These are phyloP conservation scores for Camponotus pennsylvanicus DNA, from an alignment of 1,140 invertebrate species.

Conservation along the genomic window DNA sequence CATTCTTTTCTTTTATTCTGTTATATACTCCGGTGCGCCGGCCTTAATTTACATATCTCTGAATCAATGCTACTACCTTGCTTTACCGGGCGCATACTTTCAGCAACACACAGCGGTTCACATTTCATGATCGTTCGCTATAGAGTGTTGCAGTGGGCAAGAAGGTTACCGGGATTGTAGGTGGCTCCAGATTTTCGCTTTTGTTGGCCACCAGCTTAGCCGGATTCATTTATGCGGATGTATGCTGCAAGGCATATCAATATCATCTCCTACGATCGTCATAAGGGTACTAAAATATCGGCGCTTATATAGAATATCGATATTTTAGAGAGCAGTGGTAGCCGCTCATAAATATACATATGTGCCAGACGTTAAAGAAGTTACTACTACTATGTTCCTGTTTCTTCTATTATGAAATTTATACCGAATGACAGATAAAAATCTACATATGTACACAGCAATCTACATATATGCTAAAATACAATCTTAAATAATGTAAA, in stretches of 20 bases:
- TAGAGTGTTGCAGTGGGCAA: background rate
- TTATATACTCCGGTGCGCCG: slow-evolving; percentile 66
- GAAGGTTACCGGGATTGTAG: slow-evolving; percentile 15
- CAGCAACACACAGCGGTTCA: slow-evolving; percentile 66
- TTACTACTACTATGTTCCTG: slow-evolving; percentile 1
- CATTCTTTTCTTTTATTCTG: slow-evolving; percentile 46
- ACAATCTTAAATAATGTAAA: background rate
- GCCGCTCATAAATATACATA: slow-evolving; percentile 34
- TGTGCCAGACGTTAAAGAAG: slow-evolving; percentile 9
- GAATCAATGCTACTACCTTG: slow-evolving; percentile 77
- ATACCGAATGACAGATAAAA: background rate
- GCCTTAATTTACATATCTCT: slow-evolving; percentile 77
- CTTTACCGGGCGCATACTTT: slow-evolving; percentile 70
- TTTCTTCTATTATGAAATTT: slow-evolving; percentile 29
- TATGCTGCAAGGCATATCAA: slow-evolving; percentile 42
- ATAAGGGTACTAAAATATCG: slow-evolving; percentile 38
- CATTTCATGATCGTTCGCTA: slow-evolving; percentile 63
- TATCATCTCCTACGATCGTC: slow-evolving; percentile 36
- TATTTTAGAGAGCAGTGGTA: background rate
- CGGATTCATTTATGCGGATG: background rate
- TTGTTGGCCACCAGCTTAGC: background rate
- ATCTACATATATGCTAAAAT: background rate
- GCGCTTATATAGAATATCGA: too few species aligned
- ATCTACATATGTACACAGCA: background rate
- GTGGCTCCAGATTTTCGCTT: slow-evolving; percentile 57